phyloP scores from a whole-genome alignment of 2,797 vertebrate species.

The Hirundo rustica region DNA sequence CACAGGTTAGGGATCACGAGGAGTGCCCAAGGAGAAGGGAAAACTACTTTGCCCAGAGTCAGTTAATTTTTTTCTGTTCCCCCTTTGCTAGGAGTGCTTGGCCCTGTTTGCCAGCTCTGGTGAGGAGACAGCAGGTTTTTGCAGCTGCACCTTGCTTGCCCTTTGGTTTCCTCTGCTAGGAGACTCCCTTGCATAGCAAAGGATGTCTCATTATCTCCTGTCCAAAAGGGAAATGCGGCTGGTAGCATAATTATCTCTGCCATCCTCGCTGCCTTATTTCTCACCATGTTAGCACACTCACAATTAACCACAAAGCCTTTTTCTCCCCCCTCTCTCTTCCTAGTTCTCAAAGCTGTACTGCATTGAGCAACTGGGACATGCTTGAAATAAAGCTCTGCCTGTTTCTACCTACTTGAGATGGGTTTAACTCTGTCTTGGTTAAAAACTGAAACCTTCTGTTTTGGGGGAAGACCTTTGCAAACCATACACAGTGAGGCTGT shows the following conservation, averaged over 20 bases:
- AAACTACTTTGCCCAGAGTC: neutral
- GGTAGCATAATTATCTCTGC: conserved; percentile 36
- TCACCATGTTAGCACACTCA: conserved; percentile 10
- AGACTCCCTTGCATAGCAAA: neutral
- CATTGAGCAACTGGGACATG: neutral
- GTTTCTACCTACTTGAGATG: neutral
- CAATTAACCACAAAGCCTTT: conserved; percentile 23
- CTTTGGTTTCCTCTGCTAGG: neutral
- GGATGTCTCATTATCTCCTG: conserved; percentile 19
- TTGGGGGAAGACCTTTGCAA: neutral
- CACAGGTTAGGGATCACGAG: neutral
- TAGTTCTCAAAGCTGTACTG: neutral
- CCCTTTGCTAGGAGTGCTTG: neutral
- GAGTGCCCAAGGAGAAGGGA: neutral
- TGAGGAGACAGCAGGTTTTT: neutral
- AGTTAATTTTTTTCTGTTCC: neutral
- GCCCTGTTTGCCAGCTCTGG: neutral
- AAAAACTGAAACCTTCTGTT: neutral
- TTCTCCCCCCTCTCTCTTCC: neutral
- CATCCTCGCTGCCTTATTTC: conserved; percentile 8
- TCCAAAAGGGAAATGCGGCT: conserved; percentile 36
- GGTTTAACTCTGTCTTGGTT: neutral
- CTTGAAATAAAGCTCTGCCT: neutral
- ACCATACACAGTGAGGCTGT: neutral
- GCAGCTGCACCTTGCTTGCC: neutral